Conservation (phyloP, 2,797 vertebrate species). For the Channallabes apus region DNA sequence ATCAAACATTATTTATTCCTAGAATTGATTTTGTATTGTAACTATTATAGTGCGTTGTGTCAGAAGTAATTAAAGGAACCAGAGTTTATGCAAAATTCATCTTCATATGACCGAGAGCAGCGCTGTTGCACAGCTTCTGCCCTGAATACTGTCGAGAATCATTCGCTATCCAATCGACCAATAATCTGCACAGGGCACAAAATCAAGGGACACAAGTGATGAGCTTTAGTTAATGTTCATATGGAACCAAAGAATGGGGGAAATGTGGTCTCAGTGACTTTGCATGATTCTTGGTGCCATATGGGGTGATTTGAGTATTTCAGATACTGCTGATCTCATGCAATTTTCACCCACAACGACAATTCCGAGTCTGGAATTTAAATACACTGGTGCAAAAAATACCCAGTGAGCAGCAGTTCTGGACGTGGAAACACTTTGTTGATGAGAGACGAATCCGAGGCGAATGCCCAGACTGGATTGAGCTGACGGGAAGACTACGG, state of each 20-base stretch:
- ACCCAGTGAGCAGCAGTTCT: background rate
- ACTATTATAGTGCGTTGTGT: background rate
- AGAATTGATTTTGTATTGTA: background rate
- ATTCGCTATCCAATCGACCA: background rate
- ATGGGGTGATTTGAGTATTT: background rate
- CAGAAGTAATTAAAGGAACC: background rate
- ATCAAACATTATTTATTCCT: background rate
- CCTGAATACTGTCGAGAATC: no score
- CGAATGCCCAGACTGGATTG: background rate
- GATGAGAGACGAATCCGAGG: background rate
- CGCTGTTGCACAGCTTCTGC: background rate
- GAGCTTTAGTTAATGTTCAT: background rate
- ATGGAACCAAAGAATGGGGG: background rate
- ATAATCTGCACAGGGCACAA: background rate
- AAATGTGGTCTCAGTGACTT: background rate
- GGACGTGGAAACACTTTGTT: background rate
- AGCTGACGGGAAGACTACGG: background rate
- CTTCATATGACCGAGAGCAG: background rate
- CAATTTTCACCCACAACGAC: background rate
- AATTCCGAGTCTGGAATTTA: background rate
- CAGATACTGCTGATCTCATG: slow-evolving; percentile 1
- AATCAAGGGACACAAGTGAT: background rate
- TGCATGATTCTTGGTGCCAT: background rate
- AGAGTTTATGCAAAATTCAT: background rate
- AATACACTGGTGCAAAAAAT: background rate